Percentiles rank a stretch among this genome's conserved stretches.
Evolutionary conservation across 2,797 vertebrate species (phyloP).

Genomic region (Platalea minor): DNA sequence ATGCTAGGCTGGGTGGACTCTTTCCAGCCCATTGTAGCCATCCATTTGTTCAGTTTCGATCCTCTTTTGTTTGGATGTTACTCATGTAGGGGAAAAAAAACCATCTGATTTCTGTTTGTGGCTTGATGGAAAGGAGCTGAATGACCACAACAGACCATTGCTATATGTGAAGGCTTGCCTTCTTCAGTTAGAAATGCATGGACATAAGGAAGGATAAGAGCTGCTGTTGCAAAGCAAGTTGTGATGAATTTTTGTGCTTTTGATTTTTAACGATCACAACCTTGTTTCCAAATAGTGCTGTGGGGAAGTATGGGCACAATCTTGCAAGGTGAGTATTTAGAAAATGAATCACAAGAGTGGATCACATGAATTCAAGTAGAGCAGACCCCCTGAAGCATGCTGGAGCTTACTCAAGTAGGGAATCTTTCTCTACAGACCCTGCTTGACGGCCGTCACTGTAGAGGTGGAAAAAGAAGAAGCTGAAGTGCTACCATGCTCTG

Average conservation of each 20-base stretch:
- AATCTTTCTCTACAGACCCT: not conserved
- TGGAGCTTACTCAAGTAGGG: not conserved
- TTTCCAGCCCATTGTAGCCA: not conserved
- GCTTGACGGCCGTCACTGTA: not conserved
- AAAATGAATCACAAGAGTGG: not conserved
- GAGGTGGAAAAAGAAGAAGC: not conserved
- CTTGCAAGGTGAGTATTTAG: not conserved
- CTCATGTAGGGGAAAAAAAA: fast-evolving
- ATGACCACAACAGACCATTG: not conserved
- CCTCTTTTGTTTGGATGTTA: not conserved
- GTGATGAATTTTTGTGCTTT: not conserved
- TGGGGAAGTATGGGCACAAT: not conserved
- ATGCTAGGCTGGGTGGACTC: not conserved
- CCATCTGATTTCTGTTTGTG: not conserved
- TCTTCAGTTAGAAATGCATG: not conserved
- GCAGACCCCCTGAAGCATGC: not conserved
- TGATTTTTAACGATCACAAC: not conserved
- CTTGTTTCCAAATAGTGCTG: not conserved
- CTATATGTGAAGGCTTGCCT: not conserved
- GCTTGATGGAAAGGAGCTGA: not conserved
- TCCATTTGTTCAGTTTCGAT: not conserved
- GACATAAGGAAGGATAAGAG: not conserved
- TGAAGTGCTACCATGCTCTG: not conserved
- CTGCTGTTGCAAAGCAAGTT: not conserved
- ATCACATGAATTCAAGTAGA: not conserved